A percentile compares a stretch with the other conserved stretches of the same genome.
phyloP scores from a whole-genome alignment of 2,113 vertebrate genomes.

The Callospermophilus lateralis region DNA sequence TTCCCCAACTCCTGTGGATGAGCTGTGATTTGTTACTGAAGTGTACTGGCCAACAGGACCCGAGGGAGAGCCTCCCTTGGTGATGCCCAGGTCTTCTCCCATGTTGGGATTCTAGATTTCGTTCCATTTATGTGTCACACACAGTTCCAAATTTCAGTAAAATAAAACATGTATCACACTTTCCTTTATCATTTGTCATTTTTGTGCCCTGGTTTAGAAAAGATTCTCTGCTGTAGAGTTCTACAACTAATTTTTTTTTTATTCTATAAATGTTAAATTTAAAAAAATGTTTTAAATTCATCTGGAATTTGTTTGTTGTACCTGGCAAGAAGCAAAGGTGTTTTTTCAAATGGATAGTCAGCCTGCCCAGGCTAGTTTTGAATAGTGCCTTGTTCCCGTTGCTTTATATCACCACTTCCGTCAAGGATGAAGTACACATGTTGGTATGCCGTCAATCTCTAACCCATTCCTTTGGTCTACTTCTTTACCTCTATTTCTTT shows the following conservation, averaged over 20 bases:
- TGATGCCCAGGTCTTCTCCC: not conserved
- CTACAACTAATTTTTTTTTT: not conserved
- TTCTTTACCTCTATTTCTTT: not conserved
- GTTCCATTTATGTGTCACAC: not conserved
- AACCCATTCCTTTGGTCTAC: not conserved
- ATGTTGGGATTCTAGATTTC: not conserved
- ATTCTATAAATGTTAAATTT: not conserved
- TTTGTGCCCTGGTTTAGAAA: constrained; percentile 24
- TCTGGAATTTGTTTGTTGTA: constrained; percentile 55
- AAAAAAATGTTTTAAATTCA: constrained; percentile 26
- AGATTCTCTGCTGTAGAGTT: not conserved
- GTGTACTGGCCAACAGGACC: not conserved
- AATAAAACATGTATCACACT: not conserved
- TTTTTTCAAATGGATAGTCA: not conserved
- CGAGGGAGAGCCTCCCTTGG: not conserved
- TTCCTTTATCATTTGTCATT: not conserved
- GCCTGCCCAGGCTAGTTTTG: not conserved
- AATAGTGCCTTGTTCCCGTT: not conserved
- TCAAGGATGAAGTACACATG: not conserved
- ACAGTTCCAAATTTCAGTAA: not conserved
- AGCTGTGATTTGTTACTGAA: not conserved
- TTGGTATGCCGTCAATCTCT: not conserved
- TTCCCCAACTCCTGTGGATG: too few relatives aligned
- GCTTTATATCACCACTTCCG: not conserved
- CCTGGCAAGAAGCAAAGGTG: not conserved